Percentiles rank a stretch among this genome's conserved stretches.
Conservation (phyloP, 2,113 vertebrate species). For the Nyctereutes procyonoides region DNA sequence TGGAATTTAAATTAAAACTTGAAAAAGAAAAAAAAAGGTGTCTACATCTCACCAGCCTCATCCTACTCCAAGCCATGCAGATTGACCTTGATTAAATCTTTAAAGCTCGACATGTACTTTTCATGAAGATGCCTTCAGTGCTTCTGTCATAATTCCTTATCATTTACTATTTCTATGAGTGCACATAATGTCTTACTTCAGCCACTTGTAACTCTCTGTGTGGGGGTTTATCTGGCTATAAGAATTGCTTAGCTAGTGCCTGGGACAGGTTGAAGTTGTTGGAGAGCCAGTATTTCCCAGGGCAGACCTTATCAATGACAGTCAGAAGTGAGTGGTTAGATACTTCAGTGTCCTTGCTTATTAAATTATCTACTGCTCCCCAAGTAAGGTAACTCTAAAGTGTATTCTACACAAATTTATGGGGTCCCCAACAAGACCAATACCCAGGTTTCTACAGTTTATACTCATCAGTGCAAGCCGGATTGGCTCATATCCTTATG, state of each 20-base stretch:
- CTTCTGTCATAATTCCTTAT: not conserved
- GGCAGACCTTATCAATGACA: not conserved
- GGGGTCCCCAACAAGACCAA: not conserved
- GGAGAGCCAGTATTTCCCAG: not conserved
- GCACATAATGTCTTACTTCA: not conserved
- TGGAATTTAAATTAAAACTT: no score
- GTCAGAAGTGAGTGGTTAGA: not conserved
- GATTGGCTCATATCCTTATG: not conserved
- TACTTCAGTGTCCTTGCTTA: not conserved
- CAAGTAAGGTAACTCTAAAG: not conserved
- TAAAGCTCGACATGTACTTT: not conserved
- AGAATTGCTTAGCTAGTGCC: not conserved
- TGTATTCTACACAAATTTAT: not conserved
- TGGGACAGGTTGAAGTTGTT: not conserved
- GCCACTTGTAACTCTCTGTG: not conserved
- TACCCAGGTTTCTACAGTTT: not conserved
- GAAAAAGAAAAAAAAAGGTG: no score
- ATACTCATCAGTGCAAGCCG: no score
- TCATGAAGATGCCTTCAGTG: not conserved
- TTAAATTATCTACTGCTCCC: not conserved
- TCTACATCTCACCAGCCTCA: not conserved
- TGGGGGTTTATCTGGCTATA: not conserved
- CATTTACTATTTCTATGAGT: not conserved
- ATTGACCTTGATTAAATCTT: not conserved
- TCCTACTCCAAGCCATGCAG: not conserved